A percentile compares a stretch with the other conserved stretches of the same genome.
These are phyloP conservation scores for Exaiptasia diaphana DNA, from an alignment of 64 coral and sea anemone genomes.

Conservation along the genomic window DNA sequence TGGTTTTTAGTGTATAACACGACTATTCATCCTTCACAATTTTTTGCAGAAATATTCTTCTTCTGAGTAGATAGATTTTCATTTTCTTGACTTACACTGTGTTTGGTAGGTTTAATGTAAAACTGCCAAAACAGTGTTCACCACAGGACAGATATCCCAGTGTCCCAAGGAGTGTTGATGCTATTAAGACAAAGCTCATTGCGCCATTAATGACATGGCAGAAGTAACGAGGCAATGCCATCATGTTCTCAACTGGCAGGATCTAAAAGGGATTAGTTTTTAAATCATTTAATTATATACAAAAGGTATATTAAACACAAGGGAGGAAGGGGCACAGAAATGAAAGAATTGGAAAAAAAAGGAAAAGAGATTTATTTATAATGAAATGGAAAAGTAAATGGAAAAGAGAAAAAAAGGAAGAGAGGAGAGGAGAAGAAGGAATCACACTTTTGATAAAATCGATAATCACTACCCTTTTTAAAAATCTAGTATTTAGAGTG, in stretches of 20 bases:
- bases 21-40: too few species aligned
- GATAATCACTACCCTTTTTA: too few species aligned
- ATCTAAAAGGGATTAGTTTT: constrained; percentile 26
- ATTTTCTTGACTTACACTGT: constrained; percentile 42
- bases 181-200: constrained; percentile 51
- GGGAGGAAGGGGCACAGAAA: not conserved
- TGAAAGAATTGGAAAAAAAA: not conserved
- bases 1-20: too few species aligned
- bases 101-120: constrained; percentile 79
- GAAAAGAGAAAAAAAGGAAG: not conserved
- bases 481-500: too few species aligned
- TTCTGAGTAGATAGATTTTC: too few species aligned
- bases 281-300: not conserved
- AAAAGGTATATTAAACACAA: not conserved
- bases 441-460: too few species aligned
- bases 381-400: not conserved
- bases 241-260: constrained; percentile 76
- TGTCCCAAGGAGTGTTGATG: constrained; percentile 47
- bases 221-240: constrained; percentile 60
- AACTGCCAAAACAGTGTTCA: constrained; percentile 59
- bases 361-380: not conserved
- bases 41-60: too few species aligned
- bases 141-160: constrained; percentile 78
- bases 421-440: not conserved
- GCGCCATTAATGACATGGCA: constrained; percentile 51